A percentile compares a stretch with the other conserved stretches of the same genome.
Evolutionary conservation across 23 tunicate species (phyloP).

Genomic region (Botrylloides violaceus): DNA sequence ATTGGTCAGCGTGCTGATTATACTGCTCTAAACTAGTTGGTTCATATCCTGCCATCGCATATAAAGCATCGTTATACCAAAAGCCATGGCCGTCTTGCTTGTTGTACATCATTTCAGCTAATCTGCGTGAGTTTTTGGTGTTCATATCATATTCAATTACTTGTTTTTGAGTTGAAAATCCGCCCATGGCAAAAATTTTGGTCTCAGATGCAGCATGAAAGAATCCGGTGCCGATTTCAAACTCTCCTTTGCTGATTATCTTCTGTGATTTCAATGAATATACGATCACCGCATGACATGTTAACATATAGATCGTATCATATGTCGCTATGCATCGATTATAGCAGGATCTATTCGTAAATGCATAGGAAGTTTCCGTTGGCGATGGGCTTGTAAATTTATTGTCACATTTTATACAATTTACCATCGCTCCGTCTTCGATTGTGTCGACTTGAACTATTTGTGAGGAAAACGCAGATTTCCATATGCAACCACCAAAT

Average conservation of each 20-base stretch:
- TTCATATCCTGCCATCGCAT: neutral
- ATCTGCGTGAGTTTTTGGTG: neutral
- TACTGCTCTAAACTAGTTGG: neutral
- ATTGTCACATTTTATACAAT: neutral
- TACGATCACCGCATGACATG: neutral
- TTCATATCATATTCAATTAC: neutral
- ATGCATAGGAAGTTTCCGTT: too few species aligned
- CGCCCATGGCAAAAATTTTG: neutral
- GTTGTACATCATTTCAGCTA: neutral
- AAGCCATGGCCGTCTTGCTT: neutral
- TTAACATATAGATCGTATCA: neutral
- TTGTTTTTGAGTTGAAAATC: neutral
- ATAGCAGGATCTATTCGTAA: neutral
- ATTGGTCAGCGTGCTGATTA: neutral
- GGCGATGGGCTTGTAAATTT: too few species aligned
- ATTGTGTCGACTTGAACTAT: too few species aligned
- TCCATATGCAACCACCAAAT: too few species aligned
- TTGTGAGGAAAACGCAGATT: too few species aligned
- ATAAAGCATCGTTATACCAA: neutral
- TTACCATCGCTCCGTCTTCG: too few species aligned
- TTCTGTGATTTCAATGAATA: too few species aligned
- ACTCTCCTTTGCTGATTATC: too few species aligned
- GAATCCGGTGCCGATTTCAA: neutral
- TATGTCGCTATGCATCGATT: neutral
- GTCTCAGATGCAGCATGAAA: neutral